Base-by-base conservation (phyloP, 2,888 invertebrate species). In the Machimus atricapillus region DNA sequence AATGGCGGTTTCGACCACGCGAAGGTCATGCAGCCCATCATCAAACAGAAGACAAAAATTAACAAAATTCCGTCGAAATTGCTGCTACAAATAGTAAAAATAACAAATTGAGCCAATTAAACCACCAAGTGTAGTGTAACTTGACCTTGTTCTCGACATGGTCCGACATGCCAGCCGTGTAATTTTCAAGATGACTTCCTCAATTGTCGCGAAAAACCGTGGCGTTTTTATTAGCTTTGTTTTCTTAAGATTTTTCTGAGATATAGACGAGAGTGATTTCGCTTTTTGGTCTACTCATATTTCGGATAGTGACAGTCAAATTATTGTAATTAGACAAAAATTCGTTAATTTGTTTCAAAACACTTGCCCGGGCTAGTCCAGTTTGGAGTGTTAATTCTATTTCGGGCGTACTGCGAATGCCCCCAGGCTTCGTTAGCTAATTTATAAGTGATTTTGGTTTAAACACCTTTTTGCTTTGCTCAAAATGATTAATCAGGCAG, bases 151-250 rank as follows among this genome's bases (percentile, higher is more conserved):
- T 79, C 52, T 52, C 23, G 31, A 27, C 79, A 79, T 78, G 52
- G 19, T 46, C 46, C 66, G 66, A 27, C 66, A 66, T 66, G 66
- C 66, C 66, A 66, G 66, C 66, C 66, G 66, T 66, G 79, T 79
- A 52, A 79, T 79, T 79, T 79, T 79, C 79, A 79, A 79, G 79
- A 79, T 79, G 79, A 79, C 79, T 79, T 79, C 79, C 79, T 79
- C 79, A 79, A 79, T 79, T 79, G 79, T 79, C 79, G 79, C 79
- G 79, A 19, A 79, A 52, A 66, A 27, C 23, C 9, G 66, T 27
- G 66, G 27, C 66, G 66, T 66, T 66, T 66, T 66, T 66, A 66
- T 8, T 23, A 12, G 12, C 12, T 66, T 66, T 66, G 27, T 66
- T 66, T 66, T 66, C 66, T 66, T 66, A 23, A 23, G 9, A 66